Conservation (phyloP, 2,888 invertebrate species). For the Luperina testacea region DNA sequence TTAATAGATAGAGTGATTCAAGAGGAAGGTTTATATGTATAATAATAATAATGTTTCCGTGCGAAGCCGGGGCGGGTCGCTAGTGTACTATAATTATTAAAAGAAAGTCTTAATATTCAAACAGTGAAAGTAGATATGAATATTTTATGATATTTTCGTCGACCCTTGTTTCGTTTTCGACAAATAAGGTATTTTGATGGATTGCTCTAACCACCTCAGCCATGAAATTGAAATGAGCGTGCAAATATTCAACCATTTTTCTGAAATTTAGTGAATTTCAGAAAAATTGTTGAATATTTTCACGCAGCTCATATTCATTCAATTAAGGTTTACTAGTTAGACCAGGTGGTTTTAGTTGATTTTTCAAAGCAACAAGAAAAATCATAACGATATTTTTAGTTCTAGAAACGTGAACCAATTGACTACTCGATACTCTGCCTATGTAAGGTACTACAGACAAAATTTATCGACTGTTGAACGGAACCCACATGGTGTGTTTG, state of each 20-base stretch:
- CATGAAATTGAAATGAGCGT: conserved; percentile 52
- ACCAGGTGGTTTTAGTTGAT: neutral
- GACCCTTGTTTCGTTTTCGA: conserved; percentile 56
- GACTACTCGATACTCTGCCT: neutral
- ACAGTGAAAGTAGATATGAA: conserved; percentile 41
- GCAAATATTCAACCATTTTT: conserved; percentile 17
- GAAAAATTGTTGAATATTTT: too few species aligned
- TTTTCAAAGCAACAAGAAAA: neutral
- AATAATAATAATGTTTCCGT: too few species aligned
- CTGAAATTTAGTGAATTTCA: neutral
- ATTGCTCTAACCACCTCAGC: conserved; percentile 44
- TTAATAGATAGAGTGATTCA: too few species aligned
- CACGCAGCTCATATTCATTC: neutral
- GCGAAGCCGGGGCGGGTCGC: too few species aligned
- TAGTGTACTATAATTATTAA: conserved; percentile 10
- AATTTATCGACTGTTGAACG: conserved; percentile 42
- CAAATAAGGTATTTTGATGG: conserved; percentile 57
- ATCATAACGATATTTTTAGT: neutral
- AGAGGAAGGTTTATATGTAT: too few species aligned
- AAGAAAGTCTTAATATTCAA: conserved; percentile 46
- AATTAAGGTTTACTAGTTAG: neutral
- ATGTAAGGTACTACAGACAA: conserved; percentile 10
- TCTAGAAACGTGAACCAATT: conserved; percentile 8
- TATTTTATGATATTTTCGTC: conserved; percentile 53
- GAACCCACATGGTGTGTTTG: conserved; percentile 38